phyloP scores from a whole-genome alignment of 2,113 vertebrate species.

The Cranoglanis bouderius region DNA sequence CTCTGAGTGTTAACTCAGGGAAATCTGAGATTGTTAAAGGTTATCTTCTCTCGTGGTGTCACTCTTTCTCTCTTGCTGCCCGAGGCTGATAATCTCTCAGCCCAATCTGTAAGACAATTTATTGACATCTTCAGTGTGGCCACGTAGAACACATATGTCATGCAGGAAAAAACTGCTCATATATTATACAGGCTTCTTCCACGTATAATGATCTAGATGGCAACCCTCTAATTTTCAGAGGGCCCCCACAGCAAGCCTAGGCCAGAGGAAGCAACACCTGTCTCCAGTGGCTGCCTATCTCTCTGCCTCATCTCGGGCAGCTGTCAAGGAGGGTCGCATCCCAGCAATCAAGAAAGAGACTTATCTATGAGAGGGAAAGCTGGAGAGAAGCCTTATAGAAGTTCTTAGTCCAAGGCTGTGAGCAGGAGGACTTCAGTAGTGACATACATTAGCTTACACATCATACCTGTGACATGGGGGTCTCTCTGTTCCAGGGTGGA shows the following conservation, averaged over 20 bases:
- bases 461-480: background rate
- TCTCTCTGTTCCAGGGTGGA: background rate
- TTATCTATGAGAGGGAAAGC: background rate
- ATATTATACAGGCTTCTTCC: conserved; percentile 74
- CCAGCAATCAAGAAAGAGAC: conserved; percentile 3
- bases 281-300: conserved; percentile 67
- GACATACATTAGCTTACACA: background rate
- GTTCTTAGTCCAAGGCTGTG: background rate
- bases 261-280: conserved; percentile 70
- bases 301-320: conserved; percentile 57
- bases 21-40: conserved; percentile 63
- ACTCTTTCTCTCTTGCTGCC: conserved; percentile 2
- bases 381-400: background rate
- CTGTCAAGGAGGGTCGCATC: conserved; percentile 16
- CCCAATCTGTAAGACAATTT: conserved; percentile 72
- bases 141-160: conserved; percentile 58
- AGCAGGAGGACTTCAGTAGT: background rate
- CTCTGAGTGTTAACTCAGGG: conserved; percentile 63
- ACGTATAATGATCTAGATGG: conserved; percentile 69
- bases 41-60: conserved; percentile 57
- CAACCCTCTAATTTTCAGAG: conserved; percentile 78
- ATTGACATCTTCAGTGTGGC: conserved; percentile 62
- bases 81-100: conserved; percentile 57
- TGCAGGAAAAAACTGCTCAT: conserved; percentile 67
- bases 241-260: conserved; percentile 75